Evolutionary conservation across 2,797 vertebrate species (phyloP).

Genomic region (Acanthurus lineatus): DNA sequence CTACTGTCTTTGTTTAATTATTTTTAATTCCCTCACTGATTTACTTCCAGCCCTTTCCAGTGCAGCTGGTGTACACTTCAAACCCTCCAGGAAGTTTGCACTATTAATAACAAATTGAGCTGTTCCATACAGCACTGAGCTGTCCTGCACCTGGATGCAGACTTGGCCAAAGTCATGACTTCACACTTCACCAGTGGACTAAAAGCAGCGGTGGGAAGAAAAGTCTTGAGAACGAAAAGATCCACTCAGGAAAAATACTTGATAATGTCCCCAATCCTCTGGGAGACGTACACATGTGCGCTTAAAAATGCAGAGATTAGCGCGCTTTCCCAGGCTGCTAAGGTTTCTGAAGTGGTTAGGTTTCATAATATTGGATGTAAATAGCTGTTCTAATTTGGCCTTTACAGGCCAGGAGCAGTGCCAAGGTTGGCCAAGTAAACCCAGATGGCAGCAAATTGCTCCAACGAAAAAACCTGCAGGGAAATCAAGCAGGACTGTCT

Average conservation of each 20-base stretch:
- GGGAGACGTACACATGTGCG: conserved; percentile 42
- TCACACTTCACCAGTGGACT: conserved; percentile 55
- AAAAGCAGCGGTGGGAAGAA: conserved; percentile 45
- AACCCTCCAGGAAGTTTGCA: conserved; percentile 60
- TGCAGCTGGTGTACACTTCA: conserved; percentile 68
- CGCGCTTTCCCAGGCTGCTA: conserved; percentile 74
- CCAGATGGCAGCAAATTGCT: conserved; percentile 74
- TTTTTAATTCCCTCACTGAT: conserved; percentile 49
- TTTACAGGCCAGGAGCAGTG: conserved; percentile 60
- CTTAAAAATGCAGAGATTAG: conserved; percentile 43
- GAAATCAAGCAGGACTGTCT: conserved; percentile 55
- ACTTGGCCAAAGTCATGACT: conserved; percentile 74
- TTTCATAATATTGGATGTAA: conserved; percentile 72
- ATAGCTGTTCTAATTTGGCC: conserved; percentile 67
- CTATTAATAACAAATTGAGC: conserved; percentile 77
- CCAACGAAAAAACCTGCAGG: conserved; percentile 58
- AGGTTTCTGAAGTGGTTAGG: conserved; percentile 62
- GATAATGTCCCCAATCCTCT: conserved; percentile 36
- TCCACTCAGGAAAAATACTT: conserved; percentile 40
- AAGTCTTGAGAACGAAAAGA: conserved; percentile 34
- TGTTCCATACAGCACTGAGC: conserved; percentile 55
- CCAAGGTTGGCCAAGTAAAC: conserved; percentile 77
- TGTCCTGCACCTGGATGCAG: conserved; percentile 73
- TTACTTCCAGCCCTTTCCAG: conserved; percentile 54
- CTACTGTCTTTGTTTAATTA: conserved; percentile 24